phyloP scores from a whole-genome alignment of 1,140 invertebrate species.

The Patella vulgata region DNA sequence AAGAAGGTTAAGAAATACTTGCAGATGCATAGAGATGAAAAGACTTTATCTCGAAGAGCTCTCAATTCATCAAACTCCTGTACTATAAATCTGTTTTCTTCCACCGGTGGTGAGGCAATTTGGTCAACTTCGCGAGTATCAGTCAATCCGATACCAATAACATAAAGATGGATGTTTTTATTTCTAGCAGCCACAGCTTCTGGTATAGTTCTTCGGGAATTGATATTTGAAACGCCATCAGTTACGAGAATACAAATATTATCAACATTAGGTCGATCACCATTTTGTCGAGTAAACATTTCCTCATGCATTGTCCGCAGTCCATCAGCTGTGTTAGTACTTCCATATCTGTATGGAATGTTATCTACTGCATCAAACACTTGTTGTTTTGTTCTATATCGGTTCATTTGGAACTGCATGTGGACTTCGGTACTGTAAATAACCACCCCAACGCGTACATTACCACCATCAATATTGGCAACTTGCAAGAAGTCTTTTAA shows the following conservation, averaged over 20 bases:
- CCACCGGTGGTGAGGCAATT: conserved; percentile 34
- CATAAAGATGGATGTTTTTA: conserved; percentile 46
- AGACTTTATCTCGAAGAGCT: conserved; percentile 11
- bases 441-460: conserved; percentile 42
- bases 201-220: conserved; percentile 43
- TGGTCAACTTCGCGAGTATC: conserved; percentile 43
- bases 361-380: conserved; percentile 30
- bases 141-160: conserved; percentile 49
- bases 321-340: conserved; percentile 39
- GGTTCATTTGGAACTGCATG: conserved; percentile 44
- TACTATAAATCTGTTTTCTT: conserved; percentile 44
- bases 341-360: conserved; percentile 34
- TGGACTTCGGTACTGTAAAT: conserved; percentile 40
- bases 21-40: not conserved
- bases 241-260: conserved; percentile 49
- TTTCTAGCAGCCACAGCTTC: conserved; percentile 35
- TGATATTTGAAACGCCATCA: conserved; percentile 51
- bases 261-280: conserved; percentile 37
- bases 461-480: conserved; percentile 42
- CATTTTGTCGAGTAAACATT: conserved; percentile 44
- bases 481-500: conserved; percentile 33
- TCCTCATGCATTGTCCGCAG: conserved; percentile 32
- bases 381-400: conserved; percentile 26
- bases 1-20: too few species aligned
- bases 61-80: conserved; percentile 43